Conservation (phyloP, 2,888 invertebrate genomes). For the Dyspetes luteomarginatus region DNA sequence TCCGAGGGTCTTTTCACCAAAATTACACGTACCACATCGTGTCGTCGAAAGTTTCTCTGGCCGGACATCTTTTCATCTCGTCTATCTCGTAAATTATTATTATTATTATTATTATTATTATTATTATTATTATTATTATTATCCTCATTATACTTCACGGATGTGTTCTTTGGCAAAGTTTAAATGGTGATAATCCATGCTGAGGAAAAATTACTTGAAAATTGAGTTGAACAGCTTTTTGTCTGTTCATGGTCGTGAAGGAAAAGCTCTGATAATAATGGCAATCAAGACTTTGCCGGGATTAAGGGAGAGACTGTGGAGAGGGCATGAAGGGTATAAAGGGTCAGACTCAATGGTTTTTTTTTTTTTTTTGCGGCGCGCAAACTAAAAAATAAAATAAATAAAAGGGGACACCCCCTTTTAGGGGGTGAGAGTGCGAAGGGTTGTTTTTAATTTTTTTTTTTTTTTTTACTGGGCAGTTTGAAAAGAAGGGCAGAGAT, state of each 20-base stretch:
- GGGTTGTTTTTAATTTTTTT: neutral
- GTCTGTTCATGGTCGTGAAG: slow-evolving; percentile 48
- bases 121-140: slow-evolving; percentile 29
- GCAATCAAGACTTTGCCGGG: slow-evolving; percentile 63
- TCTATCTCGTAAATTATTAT: slow-evolving; percentile 11
- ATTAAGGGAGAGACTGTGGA: slow-evolving; percentile 42
- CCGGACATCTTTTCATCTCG: slow-evolving; percentile 5
- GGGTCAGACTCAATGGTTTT: slow-evolving; percentile 10
- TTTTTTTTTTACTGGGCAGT: slow-evolving; percentile 20
- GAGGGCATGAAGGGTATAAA: slow-evolving; percentile 1
- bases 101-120: slow-evolving; percentile 42
- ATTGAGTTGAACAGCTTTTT: slow-evolving; percentile 52
- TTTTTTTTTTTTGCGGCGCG: slow-evolving; percentile 7
- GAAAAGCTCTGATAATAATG: slow-evolving; percentile 60
- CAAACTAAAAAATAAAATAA: neutral
- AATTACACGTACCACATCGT: neutral
- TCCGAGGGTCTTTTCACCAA: neutral
- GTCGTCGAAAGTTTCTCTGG: neutral
- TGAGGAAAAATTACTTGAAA: slow-evolving; percentile 66
- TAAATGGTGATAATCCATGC: slow-evolving; percentile 56
- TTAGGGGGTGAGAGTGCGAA: neutral
- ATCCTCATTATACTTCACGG: slow-evolving; percentile 31
- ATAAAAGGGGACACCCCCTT: too few species aligned
- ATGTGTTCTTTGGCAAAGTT: neutral
- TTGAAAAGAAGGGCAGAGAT: slow-evolving; percentile 28